Base-by-base conservation (phyloP, 35 echinoderm and acorn worm genomes). In the Ophiothrix spiculata region DNA sequence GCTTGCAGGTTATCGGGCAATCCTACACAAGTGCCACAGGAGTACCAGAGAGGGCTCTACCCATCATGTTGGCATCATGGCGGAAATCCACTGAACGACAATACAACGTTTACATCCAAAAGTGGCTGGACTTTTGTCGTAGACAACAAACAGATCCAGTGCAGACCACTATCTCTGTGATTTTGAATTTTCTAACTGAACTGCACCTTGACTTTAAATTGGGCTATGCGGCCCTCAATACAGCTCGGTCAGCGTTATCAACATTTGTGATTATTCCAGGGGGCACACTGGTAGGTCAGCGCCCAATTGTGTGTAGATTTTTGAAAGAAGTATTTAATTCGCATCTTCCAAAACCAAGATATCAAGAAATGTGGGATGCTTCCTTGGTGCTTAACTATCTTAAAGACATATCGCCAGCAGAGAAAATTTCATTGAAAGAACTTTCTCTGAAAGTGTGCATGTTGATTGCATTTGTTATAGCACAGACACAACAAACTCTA, bases 141-240 rank as follows among this genome's bases (percentile, higher is more conserved):
- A 54, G 45, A 54, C 8, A 11, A 8, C 8, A 21, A 8, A 54
- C 45, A 39, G 21, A 54, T 54, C 45, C 45, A 54, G 21, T 54
- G 45, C 45, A 54, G 21, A 21, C 45, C 8, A 21, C 8, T 54
- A 21, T 54, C 8, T 8, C 45, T 11, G 8, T 21, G 16, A 21
- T 54, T 21, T 54, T 54, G 45, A 11, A 8, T 54, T 54, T 54
- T 21, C 45, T 54, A 54, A 54, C 45, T 8, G 45, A 54, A 54
- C 45, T 11, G 21, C 39, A 36, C 29, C 23, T 75, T 45, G 32
- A 77, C 25, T 54, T 11, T 21, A 39, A 74, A 33, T 25, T 86
- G 21, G 32, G 42, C 36, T 91, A 91, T 46, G 86, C 82, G 73
- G 39, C 76, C 32, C 35, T 97, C 45, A 95, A 95, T 56, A 82